Conservation (phyloP, 2,113 vertebrate genomes). For the Nycticebus coucang region DNA sequence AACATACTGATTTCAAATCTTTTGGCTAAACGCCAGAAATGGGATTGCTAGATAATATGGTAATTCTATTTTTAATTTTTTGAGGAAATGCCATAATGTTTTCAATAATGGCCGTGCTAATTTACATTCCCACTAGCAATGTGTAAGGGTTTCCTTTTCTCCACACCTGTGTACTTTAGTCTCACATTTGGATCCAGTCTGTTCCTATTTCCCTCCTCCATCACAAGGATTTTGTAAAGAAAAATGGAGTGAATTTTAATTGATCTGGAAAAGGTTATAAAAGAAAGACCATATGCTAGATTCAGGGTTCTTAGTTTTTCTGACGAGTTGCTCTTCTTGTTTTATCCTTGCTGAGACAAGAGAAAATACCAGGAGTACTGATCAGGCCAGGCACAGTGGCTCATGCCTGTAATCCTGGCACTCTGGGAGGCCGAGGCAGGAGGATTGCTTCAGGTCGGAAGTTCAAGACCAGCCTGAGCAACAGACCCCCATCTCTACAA, state of each 20-base stretch:
- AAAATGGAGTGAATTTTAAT: not conserved
- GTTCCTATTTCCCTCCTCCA: not conserved
- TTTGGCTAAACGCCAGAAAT: not conserved
- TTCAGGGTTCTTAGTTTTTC: not conserved
- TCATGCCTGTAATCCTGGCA: no score
- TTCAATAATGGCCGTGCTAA: not conserved
- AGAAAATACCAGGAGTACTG: not conserved
- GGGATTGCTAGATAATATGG: not conserved
- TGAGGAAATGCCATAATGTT: not conserved
- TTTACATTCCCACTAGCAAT: not conserved
- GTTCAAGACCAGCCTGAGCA: no score
- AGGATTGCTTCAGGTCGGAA: no score
- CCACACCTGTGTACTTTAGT: not conserved
- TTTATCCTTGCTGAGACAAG: not conserved
- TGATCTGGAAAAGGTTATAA: not conserved
- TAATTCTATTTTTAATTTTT: not conserved
- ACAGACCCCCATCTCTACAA: no score
- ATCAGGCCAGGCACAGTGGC: not conserved
- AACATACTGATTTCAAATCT: not conserved
- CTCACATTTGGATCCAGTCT: not conserved
- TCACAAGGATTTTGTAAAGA: constrained; percentile 26
- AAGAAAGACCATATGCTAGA: not conserved
- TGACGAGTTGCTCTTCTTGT: not conserved
- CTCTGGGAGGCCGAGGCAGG: no score
- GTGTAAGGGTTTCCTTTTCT: not conserved